phyloP scores from a whole-genome alignment of 2,113 vertebrate species.

The Cyphomyrus plagiostoma region DNA sequence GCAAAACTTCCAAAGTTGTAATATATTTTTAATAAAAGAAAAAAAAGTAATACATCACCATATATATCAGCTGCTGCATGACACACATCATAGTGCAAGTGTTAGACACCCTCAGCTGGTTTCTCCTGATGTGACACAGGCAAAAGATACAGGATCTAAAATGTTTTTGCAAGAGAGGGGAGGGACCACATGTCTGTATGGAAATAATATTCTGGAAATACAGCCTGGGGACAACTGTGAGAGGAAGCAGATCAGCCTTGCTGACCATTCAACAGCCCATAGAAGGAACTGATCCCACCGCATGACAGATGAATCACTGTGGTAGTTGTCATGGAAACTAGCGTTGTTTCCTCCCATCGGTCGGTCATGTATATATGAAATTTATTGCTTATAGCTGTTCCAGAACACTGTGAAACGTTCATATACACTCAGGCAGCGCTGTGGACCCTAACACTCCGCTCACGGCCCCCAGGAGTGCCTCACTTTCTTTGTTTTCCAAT shows the following conservation, averaged over 20 bases:
- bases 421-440: not conserved
- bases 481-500: not conserved
- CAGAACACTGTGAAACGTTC: not conserved
- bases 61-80: not conserved
- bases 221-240: not conserved
- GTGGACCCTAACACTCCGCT: not conserved
- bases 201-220: slow-evolving; percentile 7
- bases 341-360: not conserved
- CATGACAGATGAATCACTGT: not conserved
- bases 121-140: not conserved
- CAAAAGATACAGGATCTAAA: not conserved
- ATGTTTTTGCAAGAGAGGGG: not conserved
- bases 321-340: slow-evolving; percentile 2
- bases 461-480: not conserved
- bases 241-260: not conserved
- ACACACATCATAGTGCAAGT: not conserved
- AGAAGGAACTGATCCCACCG: not conserved
- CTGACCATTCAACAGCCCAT: not conserved
- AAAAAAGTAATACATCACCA: not conserved
- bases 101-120: too few species aligned
- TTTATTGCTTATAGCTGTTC: not conserved
- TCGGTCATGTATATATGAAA: not conserved
- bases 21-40: not conserved
- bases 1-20: not conserved
- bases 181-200: not conserved